These are phyloP conservation scores for Passer domesticus DNA, from an alignment of 2,113 vertebrate genomes.

Conservation along the genomic window DNA sequence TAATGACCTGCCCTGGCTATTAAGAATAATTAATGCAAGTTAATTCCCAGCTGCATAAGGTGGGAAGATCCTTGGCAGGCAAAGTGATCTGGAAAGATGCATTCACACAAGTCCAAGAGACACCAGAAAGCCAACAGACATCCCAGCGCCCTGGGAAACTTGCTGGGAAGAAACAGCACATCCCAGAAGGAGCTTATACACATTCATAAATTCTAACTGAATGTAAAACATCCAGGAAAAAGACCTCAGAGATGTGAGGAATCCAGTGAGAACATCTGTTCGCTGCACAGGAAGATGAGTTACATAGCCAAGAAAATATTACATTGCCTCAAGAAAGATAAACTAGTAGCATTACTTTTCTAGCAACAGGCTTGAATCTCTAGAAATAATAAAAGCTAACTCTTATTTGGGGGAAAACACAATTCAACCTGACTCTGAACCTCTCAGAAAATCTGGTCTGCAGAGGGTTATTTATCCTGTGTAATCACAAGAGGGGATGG, in stretches of 20 bases:
- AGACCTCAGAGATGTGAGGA: conserved; percentile 55
- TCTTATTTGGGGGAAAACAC: not conserved
- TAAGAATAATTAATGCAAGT: not conserved
- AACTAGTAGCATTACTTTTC: conserved; percentile 3
- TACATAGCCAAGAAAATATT: conserved; percentile 59
- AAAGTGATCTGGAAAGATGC: not conserved
- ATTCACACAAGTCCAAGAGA: not conserved
- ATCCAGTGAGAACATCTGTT: conserved; percentile 62
- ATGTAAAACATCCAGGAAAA: conserved; percentile 56
- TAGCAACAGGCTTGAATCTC: not conserved
- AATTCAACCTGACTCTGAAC: not conserved
- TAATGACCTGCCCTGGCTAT: not conserved
- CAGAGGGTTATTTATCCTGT: not conserved
- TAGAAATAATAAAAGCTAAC: conserved; percentile 1
- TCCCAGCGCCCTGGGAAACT: not conserved
- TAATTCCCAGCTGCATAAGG: not conserved
- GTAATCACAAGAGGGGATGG: not conserved
- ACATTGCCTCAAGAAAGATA: conserved; percentile 33
- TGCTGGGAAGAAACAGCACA: conserved; percentile 15
- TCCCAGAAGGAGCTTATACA: conserved; percentile 52
- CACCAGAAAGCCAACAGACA: not conserved
- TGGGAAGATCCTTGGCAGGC: not conserved
- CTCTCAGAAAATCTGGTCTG: not conserved
- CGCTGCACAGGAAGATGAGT: not conserved
- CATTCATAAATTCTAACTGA: conserved; percentile 58